Base-by-base conservation (phyloP, 2,888 invertebrate genomes). In the Coleophora flavipennella region DNA sequence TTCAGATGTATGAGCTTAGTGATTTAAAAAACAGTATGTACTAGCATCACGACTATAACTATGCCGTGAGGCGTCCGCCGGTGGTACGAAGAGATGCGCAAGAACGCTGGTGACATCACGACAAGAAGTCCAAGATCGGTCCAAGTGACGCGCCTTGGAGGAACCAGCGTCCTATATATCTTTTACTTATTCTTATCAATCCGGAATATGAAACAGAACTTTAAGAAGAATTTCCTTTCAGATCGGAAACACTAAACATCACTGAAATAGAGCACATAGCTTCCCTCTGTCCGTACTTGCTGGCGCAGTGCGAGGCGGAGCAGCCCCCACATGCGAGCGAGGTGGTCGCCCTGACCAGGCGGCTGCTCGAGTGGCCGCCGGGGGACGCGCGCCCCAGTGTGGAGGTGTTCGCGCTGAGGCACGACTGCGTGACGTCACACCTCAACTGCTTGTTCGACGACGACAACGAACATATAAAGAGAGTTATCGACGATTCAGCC, bases 391-490 rank as follows among this genome's bases (percentile, higher is more conserved):
- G 3, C 25, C 25, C 20, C 2, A 20, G 31, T 0, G 35, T 59
- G 1, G 55, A 55, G 25, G 31, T 47, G 6, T 53, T 33, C 46
- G 75, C 69, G 2, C 34, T 68, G 7, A 51, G 66, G 1, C 50
- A 57, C 45, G 62, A 62, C 39, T 59, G 62, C 35, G 57, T 73
- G 2, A 48, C 46, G 31, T 52, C 55, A 0, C 49, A 51, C 11
- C 53, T 80, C 2, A 64, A 53, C 55, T 73, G 76, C 25, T 64
- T 68, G 0, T 53, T 67, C 42, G 62, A 53, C 7, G 63, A 64
- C 36, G 59, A 60, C 43, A 52, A 59, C 35, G 55, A 57, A 0
- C 33, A 47, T 25, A 51, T 61, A 0, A 45, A 46, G 14, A 31
- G 36, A 0, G 48, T 71, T 1, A 45, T 57, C 1, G 34, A 41